phyloP scores from a whole-genome alignment of 2,888 invertebrate genomes.

The Allophyes oxyacanthae region DNA sequence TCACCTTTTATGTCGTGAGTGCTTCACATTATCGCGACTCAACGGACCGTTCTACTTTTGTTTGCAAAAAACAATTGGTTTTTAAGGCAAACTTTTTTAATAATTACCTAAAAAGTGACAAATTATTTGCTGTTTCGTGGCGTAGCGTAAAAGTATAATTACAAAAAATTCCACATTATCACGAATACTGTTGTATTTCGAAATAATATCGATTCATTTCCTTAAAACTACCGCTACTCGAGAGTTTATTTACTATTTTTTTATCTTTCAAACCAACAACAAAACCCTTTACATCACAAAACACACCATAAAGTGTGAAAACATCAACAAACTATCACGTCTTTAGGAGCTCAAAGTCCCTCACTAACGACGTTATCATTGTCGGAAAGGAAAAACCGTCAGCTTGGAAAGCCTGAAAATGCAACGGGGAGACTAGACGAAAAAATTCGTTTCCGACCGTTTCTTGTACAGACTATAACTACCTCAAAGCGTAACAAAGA shows the following conservation, averaged over 20 bases:
- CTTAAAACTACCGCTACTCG: no score
- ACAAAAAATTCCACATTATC: no score
- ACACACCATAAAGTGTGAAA: constrained; percentile 41
- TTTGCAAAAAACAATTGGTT: constrained; percentile 35
- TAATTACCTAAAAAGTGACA: no score
- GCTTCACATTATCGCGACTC: constrained; percentile 42
- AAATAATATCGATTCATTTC: no score
- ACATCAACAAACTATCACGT: constrained; percentile 70
- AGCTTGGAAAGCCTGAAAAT: constrained; percentile 78
- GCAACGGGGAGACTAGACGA: constrained; percentile 80
- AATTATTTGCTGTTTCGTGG: no score
- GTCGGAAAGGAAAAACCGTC: constrained; percentile 74
- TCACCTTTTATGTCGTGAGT: constrained; percentile 49
- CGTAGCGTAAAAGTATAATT: no score
- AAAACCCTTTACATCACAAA: constrained; percentile 45
- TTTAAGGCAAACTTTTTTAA: no score
- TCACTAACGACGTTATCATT: constrained; percentile 82
- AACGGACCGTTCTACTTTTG: constrained; percentile 42
- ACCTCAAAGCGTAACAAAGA: constrained; percentile 21
- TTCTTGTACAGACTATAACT: constrained; percentile 60
- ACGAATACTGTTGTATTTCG: no score
- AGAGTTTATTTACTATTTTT: no score
- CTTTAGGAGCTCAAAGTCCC: constrained; percentile 71
- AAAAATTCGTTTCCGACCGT: constrained; percentile 82
- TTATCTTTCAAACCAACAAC: neutral